phyloP scores from a whole-genome alignment of 2,888 invertebrate species.

The Meta bourneti region DNA sequence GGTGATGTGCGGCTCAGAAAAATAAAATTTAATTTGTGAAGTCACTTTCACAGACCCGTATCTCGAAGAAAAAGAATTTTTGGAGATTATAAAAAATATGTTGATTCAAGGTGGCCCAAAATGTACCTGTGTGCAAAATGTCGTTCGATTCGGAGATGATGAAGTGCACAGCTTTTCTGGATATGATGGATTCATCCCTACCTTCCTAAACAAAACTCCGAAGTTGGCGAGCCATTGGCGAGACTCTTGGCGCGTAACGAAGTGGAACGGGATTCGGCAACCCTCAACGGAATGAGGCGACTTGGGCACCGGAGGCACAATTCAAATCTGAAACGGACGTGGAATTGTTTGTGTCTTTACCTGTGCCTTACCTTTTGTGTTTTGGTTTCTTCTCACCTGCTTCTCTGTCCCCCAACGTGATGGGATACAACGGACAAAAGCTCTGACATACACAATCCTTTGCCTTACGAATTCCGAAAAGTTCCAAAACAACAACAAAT shows the following conservation, averaged over 20 bases:
- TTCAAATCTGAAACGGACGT: constrained; percentile 67
- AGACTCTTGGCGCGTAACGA: background rate
- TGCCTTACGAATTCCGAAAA: background rate
- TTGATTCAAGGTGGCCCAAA: too few relatives aligned
- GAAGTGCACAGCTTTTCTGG: too few relatives aligned
- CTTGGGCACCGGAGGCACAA: constrained; percentile 54
- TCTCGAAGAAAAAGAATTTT: too few relatives aligned
- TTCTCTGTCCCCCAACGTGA: background rate
- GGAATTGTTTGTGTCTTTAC: constrained; percentile 16
- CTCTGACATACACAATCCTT: background rate
- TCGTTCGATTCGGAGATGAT: too few relatives aligned
- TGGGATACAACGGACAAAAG: background rate
- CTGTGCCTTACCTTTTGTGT: constrained; percentile 5
- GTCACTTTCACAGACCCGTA: too few relatives aligned
- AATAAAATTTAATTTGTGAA: too few relatives aligned
- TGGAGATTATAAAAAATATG: too few relatives aligned
- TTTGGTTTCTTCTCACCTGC: background rate
- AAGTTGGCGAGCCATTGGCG: constrained; percentile 20
- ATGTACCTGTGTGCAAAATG: too few relatives aligned
- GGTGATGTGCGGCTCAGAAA: too few relatives aligned
- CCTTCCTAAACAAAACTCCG: background rate
- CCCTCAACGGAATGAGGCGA: constrained; percentile 50
- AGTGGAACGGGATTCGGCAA: constrained; percentile 12
- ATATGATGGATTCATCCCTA: too few relatives aligned
- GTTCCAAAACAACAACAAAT: background rate